phyloP scores from a whole-genome alignment of 2,113 vertebrate species.

The Tauraco erythrolophus region DNA sequence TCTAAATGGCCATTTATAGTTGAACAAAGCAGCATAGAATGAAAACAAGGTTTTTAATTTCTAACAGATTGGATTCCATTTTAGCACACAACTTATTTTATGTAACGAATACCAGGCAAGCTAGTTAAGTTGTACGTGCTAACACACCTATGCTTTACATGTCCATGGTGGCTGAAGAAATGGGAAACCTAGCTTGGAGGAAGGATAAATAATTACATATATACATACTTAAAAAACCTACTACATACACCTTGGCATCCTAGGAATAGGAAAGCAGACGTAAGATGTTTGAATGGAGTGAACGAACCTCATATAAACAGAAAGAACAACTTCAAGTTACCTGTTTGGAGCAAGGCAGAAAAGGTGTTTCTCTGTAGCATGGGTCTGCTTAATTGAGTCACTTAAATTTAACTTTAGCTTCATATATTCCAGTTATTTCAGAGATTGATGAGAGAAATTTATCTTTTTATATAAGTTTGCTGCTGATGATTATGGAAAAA shows the following conservation, averaged over 20 bases:
- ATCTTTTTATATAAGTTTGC: constrained; percentile 43
- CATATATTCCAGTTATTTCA: constrained; percentile 12
- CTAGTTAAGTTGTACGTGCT: not conserved
- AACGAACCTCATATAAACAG: not conserved
- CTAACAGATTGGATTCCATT: not conserved
- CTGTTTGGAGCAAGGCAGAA: not conserved
- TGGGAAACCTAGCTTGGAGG: not conserved
- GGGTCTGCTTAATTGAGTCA: constrained; percentile 42
- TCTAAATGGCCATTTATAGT: not conserved
- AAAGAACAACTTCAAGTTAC: not conserved
- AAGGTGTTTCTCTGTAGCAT: not conserved
- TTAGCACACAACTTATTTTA: not conserved
- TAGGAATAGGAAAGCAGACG: not conserved
- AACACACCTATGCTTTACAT: not conserved
- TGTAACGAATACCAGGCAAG: not conserved
- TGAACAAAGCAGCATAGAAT: not conserved
- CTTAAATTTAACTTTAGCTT: constrained; percentile 42
- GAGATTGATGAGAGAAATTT: constrained; percentile 39
- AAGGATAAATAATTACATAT: not conserved
- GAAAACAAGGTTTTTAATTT: not conserved
- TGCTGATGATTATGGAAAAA: constrained; percentile 45
- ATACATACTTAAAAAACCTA: not conserved
- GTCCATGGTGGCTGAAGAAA: not conserved
- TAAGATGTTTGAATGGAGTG: not conserved
- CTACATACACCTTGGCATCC: not conserved